Conservation (phyloP, 2,797 vertebrate genomes). For the Babyrousa celebensis region DNA sequence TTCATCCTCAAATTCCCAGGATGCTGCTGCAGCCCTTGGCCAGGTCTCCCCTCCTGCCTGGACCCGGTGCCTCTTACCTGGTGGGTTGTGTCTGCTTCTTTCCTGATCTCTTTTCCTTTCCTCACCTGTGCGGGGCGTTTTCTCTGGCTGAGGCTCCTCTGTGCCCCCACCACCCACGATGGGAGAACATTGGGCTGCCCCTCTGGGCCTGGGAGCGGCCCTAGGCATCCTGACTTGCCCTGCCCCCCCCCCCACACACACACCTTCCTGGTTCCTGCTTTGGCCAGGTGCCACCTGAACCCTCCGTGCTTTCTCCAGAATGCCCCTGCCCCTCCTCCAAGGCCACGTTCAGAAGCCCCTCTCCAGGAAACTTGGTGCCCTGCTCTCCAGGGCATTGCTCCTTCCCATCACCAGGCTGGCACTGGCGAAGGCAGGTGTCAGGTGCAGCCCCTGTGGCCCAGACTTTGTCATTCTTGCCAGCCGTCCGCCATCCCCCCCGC, state of each 20-base stretch:
- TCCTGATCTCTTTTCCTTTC: background rate
- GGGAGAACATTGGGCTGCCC: background rate
- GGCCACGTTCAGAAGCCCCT: background rate
- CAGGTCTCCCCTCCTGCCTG: too few species aligned
- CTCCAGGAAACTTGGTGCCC: accelerated
- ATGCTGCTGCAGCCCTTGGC: background rate
- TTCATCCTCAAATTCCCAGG: background rate
- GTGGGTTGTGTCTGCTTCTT: background rate
- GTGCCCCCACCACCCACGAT: accelerated
- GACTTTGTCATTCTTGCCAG: background rate
- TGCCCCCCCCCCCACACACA: accelerated
- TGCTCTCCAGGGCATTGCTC: background rate
- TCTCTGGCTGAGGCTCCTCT: background rate
- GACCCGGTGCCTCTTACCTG: background rate
- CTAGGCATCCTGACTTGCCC: background rate
- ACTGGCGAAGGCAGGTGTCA: accelerated
- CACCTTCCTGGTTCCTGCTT: background rate
- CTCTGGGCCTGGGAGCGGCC: background rate
- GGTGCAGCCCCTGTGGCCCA: background rate
- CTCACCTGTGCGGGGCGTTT: background rate
- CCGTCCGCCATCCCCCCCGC: too few species aligned
- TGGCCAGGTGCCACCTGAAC: background rate
- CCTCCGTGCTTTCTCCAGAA: background rate
- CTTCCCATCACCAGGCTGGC: accelerated
- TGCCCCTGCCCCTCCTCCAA: background rate